Conservation (phyloP, 92 coral and sea anemone genomes). For the Epizoanthus rinbou region DNA sequence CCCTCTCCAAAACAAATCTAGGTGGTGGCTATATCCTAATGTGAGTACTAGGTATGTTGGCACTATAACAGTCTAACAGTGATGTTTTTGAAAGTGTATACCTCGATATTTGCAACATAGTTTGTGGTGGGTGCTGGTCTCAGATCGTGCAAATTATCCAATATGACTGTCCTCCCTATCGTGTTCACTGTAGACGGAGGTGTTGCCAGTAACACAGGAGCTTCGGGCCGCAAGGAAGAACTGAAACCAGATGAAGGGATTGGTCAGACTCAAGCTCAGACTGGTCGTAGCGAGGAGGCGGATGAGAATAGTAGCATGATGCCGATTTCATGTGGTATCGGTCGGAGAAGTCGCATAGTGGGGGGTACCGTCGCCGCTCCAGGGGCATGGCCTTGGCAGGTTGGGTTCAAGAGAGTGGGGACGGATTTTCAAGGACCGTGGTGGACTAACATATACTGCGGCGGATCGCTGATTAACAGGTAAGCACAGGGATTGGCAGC, state of each 20-base stretch:
- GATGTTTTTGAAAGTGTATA: no score
- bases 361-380: slow-evolving; percentile 58
- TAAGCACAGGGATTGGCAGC: not conserved
- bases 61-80: no score
- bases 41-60: no score
- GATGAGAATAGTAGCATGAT: not conserved
- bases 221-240: not conserved
- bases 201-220: not conserved
- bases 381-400: slow-evolving; percentile 72
- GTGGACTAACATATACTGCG: slow-evolving; percentile 45
- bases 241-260: not conserved
- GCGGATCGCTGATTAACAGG: slow-evolving; percentile 50
- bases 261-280: not conserved
- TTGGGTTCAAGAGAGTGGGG: slow-evolving; percentile 37
- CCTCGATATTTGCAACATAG: no score
- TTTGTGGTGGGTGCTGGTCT: no score
- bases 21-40: no score
- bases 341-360: slow-evolving; percentile 48
- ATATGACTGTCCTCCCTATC: no score
- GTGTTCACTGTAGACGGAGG: not conserved
- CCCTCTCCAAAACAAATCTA: no score
- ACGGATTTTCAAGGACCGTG: not conserved
- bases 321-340: slow-evolving; percentile 45
- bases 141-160: no score
- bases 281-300: not conserved